phyloP scores from a whole-genome alignment of 30 jellyfish, hydroid and myxozoan genomes.

The Cassiopea xamachana region DNA sequence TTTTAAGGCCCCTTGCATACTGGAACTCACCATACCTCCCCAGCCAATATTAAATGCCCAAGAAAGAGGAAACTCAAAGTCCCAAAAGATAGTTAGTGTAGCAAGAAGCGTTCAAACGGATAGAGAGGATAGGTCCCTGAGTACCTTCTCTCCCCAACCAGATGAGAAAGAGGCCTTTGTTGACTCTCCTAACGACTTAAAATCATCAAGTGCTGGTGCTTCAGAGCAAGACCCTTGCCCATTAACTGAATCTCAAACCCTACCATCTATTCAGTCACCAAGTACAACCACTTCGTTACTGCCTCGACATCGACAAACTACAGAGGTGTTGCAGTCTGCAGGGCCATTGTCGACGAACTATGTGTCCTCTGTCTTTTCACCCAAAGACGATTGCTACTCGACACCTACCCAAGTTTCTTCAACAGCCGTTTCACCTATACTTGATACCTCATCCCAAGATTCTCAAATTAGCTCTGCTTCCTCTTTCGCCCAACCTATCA shows the following conservation, averaged over 20 bases:
- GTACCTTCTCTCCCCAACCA: not conserved
- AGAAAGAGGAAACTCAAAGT: not conserved
- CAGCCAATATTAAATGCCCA: not conserved
- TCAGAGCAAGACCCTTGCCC: not conserved
- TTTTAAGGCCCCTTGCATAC: not conserved
- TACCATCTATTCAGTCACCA: not conserved
- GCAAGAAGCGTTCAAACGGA: constrained; percentile 1
- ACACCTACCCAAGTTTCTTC: not conserved
- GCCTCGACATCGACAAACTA: not conserved
- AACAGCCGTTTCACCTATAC: not conserved
- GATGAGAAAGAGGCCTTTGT: not conserved
- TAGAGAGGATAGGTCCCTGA: not conserved
- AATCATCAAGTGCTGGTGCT: not conserved
- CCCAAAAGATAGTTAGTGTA: not conserved
- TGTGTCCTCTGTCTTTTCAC: not conserved
- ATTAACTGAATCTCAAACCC: not conserved
- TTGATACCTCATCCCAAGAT: not conserved
- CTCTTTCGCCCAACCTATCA: not conserved
- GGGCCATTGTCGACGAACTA: too few relatives aligned
- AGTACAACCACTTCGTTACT: not conserved
- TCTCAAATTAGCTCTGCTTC: not conserved
- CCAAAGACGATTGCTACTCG: not conserved
- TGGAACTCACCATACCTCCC: constrained; percentile 11
- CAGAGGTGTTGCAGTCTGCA: not conserved
- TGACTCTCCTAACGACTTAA: not conserved